Conservation (phyloP, 2,888 invertebrate species). For the Stomorhina lunata region DNA sequence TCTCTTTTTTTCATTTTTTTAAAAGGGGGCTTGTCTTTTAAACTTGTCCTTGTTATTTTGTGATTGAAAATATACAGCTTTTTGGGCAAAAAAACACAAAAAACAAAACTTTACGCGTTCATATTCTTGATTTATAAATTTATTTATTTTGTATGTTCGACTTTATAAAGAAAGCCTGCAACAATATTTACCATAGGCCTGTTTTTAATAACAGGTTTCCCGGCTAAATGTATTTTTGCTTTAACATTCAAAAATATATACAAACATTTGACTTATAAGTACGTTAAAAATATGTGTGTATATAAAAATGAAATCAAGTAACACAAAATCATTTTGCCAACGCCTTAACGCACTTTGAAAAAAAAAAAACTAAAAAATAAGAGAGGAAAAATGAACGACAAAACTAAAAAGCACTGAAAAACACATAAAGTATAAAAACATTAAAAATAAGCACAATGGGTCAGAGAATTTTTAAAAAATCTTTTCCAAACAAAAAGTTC, state of each 20-base stretch:
- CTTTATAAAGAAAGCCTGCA: conserved; percentile 53
- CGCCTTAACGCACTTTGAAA: conserved; percentile 65
- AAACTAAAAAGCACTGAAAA: conserved; percentile 21
- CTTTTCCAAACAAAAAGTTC: neutral
- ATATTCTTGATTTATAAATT: neutral
- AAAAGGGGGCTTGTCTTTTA: conserved; percentile 52
- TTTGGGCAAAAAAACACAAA: conserved; percentile 7
- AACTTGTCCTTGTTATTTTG: conserved; percentile 61
- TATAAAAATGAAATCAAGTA: conserved; percentile 58
- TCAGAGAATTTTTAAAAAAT: neutral
- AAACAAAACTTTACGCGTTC: conserved; percentile 45
- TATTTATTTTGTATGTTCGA: no score
- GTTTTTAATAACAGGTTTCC: conserved; percentile 63
- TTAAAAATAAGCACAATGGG: conserved; percentile 46
- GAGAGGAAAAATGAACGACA: neutral
- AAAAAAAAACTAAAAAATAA: conserved; percentile 15
- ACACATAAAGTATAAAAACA: conserved; percentile 57
- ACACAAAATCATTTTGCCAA: conserved; percentile 64
- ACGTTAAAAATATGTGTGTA: conserved; percentile 21
- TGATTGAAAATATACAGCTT: conserved; percentile 25
- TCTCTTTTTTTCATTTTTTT: conserved; percentile 19
- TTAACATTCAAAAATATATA: conserved; percentile 13
- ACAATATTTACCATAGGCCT: conserved; percentile 60
- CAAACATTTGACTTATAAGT: no score
- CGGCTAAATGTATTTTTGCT: conserved; percentile 40